Base-by-base conservation (phyloP, 2,797 vertebrate species). In the Zalophus californianus region DNA sequence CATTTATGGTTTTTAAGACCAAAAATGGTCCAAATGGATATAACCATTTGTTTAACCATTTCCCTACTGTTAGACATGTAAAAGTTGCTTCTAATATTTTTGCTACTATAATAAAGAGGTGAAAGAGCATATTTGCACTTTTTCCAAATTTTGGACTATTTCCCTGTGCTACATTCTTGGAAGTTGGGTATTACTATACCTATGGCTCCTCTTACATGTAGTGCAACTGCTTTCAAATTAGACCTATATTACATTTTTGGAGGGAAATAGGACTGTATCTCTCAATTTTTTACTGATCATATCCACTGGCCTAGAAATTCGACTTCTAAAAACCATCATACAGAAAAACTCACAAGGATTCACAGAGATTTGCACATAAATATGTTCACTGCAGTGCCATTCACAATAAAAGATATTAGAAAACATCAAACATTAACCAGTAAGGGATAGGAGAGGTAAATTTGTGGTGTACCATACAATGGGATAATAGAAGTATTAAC, bases 121-220 rank as follows among this genome's bases (percentile, higher is more conserved):
- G 20, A 87, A 94, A 62, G 18, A 90, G 86, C 14, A 66, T 73
- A 79, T 94, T 95, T 90, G 66, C 54, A 29, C 62, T 90, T 95
- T 97, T 85, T 29, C 78, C 38, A 80, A 92, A 95, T 66, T 91
- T 92, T 96, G 54, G 44, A 92, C 77, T 82, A 92, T 66, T 84
- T 84, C n/a, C 77, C 89, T 85, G 50, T 14, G n/a, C 12, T 66
- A 44, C 27, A 73, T 77, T 86, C 10, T 64, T 64, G 85, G 25
- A 90, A 88, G 90, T 6, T 58, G 48, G 70, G 62, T 44, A 90
- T 58, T 92, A 96, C 38, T 72, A 68, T 38, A 95, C 21, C 35
- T 85, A 48, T 9, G 50, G 41, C 44, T 92, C 66, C 60, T 94
- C 91, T 94, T 68, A 95, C 32, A 56, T 79, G 29, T 56, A 86